A percentile compares a stretch with the other conserved stretches of the same genome.
phyloP scores from a whole-genome alignment of 2,888 invertebrate species.

The Ariolimax columbianus region DNA sequence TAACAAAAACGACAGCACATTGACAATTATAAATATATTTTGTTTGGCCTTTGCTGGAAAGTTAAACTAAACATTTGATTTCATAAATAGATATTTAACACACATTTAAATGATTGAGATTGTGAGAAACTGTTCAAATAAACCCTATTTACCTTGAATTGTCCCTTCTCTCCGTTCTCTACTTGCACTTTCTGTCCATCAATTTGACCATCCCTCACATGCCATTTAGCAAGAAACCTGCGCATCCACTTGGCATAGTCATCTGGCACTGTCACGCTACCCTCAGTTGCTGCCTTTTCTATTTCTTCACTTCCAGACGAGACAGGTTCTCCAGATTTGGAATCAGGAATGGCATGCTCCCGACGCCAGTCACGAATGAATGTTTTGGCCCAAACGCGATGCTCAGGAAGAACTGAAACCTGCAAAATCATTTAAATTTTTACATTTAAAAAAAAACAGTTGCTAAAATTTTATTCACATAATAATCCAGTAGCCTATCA shows the following conservation, averaged over 20 bases:
- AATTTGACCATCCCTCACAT: slow-evolving; percentile 13
- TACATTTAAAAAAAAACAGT: too few relatives aligned
- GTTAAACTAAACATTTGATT: too few relatives aligned
- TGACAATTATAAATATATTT: too few relatives aligned
- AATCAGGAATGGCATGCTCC: slow-evolving; percentile 21
- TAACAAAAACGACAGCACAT: too few relatives aligned
- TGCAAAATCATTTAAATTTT: neutral
- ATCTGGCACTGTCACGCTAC: slow-evolving; percentile 2
- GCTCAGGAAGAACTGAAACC: slow-evolving; percentile 15
- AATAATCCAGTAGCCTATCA: too few relatives aligned
- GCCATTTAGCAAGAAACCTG: slow-evolving; percentile 33
- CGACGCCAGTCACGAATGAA: slow-evolving; percentile 42
- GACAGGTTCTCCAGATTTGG: neutral
- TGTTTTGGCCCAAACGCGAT: slow-evolving; percentile 35
- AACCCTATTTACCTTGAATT: slow-evolving; percentile 31
- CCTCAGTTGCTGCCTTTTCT: neutral
- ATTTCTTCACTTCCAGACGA: slow-evolving; percentile 8
- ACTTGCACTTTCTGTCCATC: slow-evolving; percentile 7
- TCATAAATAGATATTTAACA: too few relatives aligned
- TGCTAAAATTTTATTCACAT: too few relatives aligned
- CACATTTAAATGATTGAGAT: too few relatives aligned
- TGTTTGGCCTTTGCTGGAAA: too few relatives aligned
- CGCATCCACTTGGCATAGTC: slow-evolving; percentile 45
- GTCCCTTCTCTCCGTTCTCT: slow-evolving; percentile 6
- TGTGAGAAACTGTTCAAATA: neutral